Conservation (phyloP, 2,113 vertebrate genomes). For the Thalassoma bifasciatum region DNA sequence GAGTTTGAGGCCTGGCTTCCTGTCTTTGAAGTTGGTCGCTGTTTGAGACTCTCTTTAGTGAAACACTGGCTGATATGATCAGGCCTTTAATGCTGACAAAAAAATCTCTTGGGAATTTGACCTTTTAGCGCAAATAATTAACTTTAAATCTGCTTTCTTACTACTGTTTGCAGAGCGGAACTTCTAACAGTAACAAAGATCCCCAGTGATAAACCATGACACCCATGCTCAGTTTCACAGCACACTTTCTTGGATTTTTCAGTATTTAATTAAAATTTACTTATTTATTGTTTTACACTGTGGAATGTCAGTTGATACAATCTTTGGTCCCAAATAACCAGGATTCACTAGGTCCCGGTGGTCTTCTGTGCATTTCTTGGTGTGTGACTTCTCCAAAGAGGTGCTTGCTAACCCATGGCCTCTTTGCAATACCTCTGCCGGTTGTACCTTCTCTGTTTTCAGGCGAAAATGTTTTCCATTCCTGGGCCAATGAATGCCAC, state of each 20-base stretch:
- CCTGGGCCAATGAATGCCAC: constrained; percentile 86
- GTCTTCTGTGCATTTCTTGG: constrained; percentile 31
- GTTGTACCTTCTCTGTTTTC: constrained; percentile 83
- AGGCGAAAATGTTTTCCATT: constrained; percentile 86
- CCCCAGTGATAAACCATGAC: constrained; percentile 13
- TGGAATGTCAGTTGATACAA: constrained; percentile 29
- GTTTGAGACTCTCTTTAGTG: constrained; percentile 6
- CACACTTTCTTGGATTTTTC: constrained; percentile 9
- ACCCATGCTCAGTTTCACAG: background rate
- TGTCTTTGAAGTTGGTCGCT: constrained; percentile 54
- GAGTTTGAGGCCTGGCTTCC: constrained; percentile 33
- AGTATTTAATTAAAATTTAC: background rate
- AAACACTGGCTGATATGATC: background rate
- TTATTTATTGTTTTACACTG: background rate
- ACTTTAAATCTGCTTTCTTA: background rate
- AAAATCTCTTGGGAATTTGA: background rate
- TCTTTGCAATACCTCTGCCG: constrained; percentile 66
- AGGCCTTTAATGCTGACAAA: background rate
- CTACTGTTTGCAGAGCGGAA: background rate
- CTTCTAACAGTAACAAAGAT: constrained; percentile 1
- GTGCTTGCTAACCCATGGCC: constrained; percentile 70
- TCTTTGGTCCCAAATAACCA: constrained; percentile 46
- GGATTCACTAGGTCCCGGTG: constrained; percentile 28
- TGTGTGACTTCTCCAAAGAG: constrained; percentile 46
- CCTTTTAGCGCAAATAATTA: background rate